Percentiles rank a stretch among this genome's conserved stretches.
phyloP scores from a whole-genome alignment of 2,113 vertebrate genomes.

The Megaceryle torquata region DNA sequence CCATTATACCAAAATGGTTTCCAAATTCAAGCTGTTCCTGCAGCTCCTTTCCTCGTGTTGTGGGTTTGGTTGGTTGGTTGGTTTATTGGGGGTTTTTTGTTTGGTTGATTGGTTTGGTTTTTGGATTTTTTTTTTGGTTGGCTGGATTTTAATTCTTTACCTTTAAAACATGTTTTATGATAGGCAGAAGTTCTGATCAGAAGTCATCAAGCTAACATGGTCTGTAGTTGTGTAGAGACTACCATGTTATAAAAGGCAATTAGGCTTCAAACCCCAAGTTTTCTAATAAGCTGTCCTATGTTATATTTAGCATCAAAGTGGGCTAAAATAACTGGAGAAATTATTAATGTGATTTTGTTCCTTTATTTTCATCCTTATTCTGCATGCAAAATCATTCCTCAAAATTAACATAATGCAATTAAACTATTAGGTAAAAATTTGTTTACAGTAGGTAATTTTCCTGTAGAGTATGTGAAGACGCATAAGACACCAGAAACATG shows the following conservation, averaged over 20 bases:
- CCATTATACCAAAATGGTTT: neutral
- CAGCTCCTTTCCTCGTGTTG: accelerated
- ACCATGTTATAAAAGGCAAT: neutral
- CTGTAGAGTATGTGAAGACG: neutral
- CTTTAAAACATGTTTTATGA: neutral
- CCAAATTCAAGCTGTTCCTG: neutral
- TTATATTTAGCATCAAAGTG: neutral
- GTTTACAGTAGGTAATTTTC: constrained; percentile 9
- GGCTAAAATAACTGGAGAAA: neutral
- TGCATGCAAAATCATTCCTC: neutral
- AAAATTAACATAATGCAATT: constrained; percentile 29
- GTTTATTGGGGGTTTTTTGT: too few relatives aligned
- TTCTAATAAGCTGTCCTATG: neutral
- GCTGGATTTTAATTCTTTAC: neutral
- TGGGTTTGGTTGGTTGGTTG: too few relatives aligned
- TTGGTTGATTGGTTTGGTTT: too few relatives aligned
- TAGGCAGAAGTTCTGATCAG: neutral
- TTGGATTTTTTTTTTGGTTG: too few relatives aligned
- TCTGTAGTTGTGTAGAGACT: neutral
- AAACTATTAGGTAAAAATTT: constrained; percentile 4
- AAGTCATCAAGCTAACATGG: neutral
- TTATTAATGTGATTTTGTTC: neutral
- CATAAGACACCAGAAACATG: neutral
- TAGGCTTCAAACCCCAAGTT: neutral
- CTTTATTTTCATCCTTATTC: neutral